Conservation (phyloP, 2,888 invertebrate genomes). For the Rutpela maculata region DNA sequence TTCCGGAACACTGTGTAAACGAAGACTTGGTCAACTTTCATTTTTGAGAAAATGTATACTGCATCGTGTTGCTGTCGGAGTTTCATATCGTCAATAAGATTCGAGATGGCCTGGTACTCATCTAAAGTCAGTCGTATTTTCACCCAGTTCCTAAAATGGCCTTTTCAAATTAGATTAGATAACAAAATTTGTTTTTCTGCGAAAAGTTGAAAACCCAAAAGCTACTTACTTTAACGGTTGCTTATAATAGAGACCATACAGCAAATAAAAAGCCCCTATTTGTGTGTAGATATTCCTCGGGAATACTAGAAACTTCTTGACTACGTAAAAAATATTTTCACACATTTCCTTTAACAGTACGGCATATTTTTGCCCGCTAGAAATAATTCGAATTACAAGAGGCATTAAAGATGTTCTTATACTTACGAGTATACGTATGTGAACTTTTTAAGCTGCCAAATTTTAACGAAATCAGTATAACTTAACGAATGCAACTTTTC, state of each 20-base stretch:
- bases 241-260: constrained; percentile 69
- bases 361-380: constrained; percentile 61
- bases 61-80: constrained; percentile 57
- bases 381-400: constrained; percentile 10
- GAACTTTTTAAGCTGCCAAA: constrained; percentile 64
- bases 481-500: constrained; percentile 56
- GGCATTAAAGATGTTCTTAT: background rate
- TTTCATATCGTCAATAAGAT: constrained; percentile 60
- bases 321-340: constrained; percentile 62
- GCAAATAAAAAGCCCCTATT: constrained; percentile 66
- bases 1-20: constrained; percentile 59
- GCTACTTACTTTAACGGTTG: constrained; percentile 66
- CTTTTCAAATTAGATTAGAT: no score
- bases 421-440: constrained; percentile 64
- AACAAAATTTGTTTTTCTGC: no score
- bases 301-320: constrained; percentile 63
- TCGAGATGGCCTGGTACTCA: constrained; percentile 61
- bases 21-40: constrained; percentile 64
- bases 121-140: constrained; percentile 65
- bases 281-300: constrained; percentile 59
- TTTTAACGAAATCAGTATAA: constrained; percentile 60
- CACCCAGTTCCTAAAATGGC: constrained; percentile 57
- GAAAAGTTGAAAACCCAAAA: background rate
- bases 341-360: constrained; percentile 58
- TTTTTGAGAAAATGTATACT: constrained; percentile 64